Base-by-base conservation (phyloP, 2,797 vertebrate genomes). In the Adelosebastes latens region DNA sequence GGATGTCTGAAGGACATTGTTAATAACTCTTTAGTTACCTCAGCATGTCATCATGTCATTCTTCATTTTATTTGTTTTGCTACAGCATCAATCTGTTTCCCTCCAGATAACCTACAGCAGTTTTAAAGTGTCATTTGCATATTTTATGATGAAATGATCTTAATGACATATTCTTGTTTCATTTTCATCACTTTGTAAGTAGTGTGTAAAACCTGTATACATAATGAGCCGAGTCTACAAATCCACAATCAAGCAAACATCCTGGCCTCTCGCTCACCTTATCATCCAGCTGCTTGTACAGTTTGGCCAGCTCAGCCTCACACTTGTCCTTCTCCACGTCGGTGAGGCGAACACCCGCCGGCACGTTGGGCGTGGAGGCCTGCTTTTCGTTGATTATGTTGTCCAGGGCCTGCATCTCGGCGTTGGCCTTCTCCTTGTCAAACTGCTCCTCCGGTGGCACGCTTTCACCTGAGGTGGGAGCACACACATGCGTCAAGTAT, bases 251-350 rank as follows among this genome's bases (percentile, higher is more conserved):
- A 27, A 14, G 14, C n/a, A 8, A 18, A 32, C 32, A 3, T 5
- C 12, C 18, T 5, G 5, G 5, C 8, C 27, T 14, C 22, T 8
- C 3, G 12, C 25, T 78, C 88, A 99, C 98, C 96, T 99, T 99
- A 81, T 99, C 98, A 81, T 99, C 98, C 87, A 99, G 95, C 71
- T 99, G 98, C 88, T 99, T 98, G 91, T 98, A 99, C 0, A 99
- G 95, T 85, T 99, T 99, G 66, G 95, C 95, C 85, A 99, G 96
- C 95, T 99, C 98, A 29, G 96, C 97, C 91, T 98, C 98, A 91
- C 97, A 98, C 89, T 97, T 99, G 88, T 96, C 97, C 93, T 97
- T 98, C 94, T 98, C 97, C 27, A 96, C 96, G 71, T 98, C 97
- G 0, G 97, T 98, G 87, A 99, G 97, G 81, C 96, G 97, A 4